Evolutionary conservation across 1,140 invertebrate species (phyloP), one percentile per base, ranked within the genome.

Genomic region (Meteorus sp.): DNA sequence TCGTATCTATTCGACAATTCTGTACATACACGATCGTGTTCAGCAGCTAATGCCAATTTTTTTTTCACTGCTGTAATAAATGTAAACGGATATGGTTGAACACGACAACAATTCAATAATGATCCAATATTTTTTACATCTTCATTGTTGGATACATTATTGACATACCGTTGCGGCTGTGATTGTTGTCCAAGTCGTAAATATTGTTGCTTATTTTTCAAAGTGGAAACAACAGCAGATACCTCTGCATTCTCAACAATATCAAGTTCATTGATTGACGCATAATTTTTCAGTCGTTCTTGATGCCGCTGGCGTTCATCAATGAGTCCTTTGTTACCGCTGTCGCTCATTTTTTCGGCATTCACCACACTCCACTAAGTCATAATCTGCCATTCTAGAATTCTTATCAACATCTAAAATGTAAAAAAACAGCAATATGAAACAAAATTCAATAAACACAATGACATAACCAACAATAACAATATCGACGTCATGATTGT

Each of bases 31-130:
- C 11, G 9, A 13, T 67, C 66, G 35, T 65, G 45, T 55, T 68
- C 62, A 55, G 64, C 66, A 6, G 67, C 63, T 39, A 73, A 45
- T 31, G 67, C 68, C 20, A 78, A 61, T 54, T 80, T 80, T 58
- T 69, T 66, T 67, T 79, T 79, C 23, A 80, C 67, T 44, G 78
- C 77, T 29, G 71, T 73, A 47, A 80, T 71, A 60, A 80, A 78
- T 7, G 76, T 74, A 64, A 80, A 80, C 37, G 78, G 77, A 70
- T 74, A 71, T 29, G 75, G 69, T 59, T 74, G 63, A 45, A 77
- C 56, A 43, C 70, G 61, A 59, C 73, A 68, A 58, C 64, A 60
- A 0, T 65, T 63, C 54, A 72, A 47, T 29, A 72, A 65, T 23
- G 65, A 70, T 45, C 75, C 64, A 44, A 68, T 59, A 54, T 39